phyloP scores from a whole-genome alignment of 2,797 vertebrate genomes.

The Lagocephalus sceleratus region DNA sequence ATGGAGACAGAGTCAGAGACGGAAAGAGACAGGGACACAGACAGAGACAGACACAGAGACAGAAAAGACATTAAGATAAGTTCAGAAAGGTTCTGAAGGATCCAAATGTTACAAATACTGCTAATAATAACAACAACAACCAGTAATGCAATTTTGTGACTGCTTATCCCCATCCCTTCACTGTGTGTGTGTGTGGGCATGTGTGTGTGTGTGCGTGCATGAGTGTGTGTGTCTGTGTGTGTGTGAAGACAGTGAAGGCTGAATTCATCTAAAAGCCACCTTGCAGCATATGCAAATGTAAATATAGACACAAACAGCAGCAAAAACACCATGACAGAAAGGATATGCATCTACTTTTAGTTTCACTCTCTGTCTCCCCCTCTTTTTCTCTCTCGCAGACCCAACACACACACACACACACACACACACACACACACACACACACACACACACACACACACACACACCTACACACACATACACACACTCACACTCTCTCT shows the following conservation, averaged over 20 bases:
- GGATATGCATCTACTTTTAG: slow-evolving; percentile 29
- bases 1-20: too few relatives aligned
- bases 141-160: too few relatives aligned
- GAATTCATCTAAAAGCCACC: slow-evolving; percentile 56
- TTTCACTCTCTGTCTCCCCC: not conserved
- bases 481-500: slow-evolving; percentile 5
- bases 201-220: slow-evolving; percentile 15
- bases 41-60: too few relatives aligned
- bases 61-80: too few relatives aligned
- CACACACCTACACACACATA: not conserved
- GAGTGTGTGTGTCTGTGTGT: slow-evolving; percentile 18
- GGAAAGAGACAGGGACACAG: too few relatives aligned
- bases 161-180: slow-evolving; percentile 19
- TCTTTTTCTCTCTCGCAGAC: too few relatives aligned
- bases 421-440: slow-evolving; percentile 3
- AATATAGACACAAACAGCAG: slow-evolving; percentile 62
- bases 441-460: slow-evolving; percentile 16
- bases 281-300: slow-evolving; percentile 63
- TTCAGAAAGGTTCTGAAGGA: slow-evolving; percentile 49
- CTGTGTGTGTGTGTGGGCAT: slow-evolving; percentile 19
- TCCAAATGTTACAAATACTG: slow-evolving; percentile 34
- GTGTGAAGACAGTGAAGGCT: slow-evolving; percentile 42
- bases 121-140: too few relatives aligned
- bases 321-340: slow-evolving; percentile 31
- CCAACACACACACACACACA: not conserved